Evolutionary conservation across 2,113 vertebrate species (phyloP).

Genomic region (Murina feae): DNA sequence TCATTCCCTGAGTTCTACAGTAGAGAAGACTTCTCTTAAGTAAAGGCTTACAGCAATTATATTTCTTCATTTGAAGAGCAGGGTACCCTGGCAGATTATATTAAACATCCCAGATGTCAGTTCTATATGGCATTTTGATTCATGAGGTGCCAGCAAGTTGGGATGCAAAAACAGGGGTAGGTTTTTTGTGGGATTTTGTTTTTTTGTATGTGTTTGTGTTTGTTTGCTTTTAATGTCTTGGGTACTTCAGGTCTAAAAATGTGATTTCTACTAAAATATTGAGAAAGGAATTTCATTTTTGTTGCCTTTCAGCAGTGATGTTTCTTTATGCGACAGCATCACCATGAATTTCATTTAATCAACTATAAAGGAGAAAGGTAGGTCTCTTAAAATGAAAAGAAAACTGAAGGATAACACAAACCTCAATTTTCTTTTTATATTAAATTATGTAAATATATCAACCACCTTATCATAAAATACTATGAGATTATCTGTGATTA

Average conservation of each 20-base stretch:
- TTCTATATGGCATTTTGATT: not conserved
- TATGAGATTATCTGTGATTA: not conserved
- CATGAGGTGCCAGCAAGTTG: not conserved
- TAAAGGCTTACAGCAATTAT: not conserved
- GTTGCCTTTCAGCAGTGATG: not conserved
- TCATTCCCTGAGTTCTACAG: not conserved
- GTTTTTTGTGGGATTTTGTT: too few relatives aligned
- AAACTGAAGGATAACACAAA: not conserved
- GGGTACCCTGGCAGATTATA: not conserved
- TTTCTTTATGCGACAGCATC: not conserved
- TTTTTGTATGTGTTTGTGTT: not conserved
- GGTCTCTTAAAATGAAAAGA: not conserved
- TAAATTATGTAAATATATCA: not conserved
- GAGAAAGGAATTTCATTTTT: not conserved
- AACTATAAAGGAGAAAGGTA: not conserved
- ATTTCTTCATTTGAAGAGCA: slow-evolving; percentile 18
- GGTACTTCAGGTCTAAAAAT: not conserved
- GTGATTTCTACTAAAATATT: not conserved
- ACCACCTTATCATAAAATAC: not conserved
- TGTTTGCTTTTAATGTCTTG: not conserved
- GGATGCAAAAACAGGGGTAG: rapidly evolving
- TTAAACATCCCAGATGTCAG: not conserved
- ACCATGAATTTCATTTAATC: not conserved
- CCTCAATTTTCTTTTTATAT: not conserved
- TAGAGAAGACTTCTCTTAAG: not conserved